Conservation (phyloP, 2,888 invertebrate species). For the Apocheima hispidaria region DNA sequence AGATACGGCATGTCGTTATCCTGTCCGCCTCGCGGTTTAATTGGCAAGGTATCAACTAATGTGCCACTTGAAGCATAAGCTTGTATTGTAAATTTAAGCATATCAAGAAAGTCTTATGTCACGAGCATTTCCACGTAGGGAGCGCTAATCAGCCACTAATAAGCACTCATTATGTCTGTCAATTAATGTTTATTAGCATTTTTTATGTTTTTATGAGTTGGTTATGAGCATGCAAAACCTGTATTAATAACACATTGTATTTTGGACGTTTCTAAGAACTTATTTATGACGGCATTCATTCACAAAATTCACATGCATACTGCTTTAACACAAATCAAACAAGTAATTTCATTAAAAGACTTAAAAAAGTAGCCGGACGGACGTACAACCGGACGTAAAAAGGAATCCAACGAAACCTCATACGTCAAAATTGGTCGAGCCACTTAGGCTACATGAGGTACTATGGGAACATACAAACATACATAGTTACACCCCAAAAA, state of each 20-base stretch:
- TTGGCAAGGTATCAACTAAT: constrained; percentile 64
- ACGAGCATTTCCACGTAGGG: constrained; percentile 17
- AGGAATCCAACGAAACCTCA: too few relatives aligned
- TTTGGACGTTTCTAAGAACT: constrained; percentile 1
- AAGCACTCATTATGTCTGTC: constrained; percentile 12
- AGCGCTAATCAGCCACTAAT: constrained; percentile 11
- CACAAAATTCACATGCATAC: constrained; percentile 11
- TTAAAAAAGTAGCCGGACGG: too few relatives aligned
- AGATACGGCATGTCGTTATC: constrained; percentile 60
- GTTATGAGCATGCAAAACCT: constrained; percentile 4
- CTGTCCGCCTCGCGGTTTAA: constrained; percentile 58
- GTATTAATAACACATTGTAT: constrained; percentile 7
- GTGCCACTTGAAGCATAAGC: constrained; percentile 41
- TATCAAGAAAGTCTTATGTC: constrained; percentile 23
- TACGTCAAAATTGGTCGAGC: too few relatives aligned
- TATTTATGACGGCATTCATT: constrained; percentile 16
- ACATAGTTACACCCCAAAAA: too few relatives aligned
- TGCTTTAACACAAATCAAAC: not conserved
- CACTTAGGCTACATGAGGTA: too few relatives aligned
- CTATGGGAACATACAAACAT: too few relatives aligned
- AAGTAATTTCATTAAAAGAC: too few relatives aligned
- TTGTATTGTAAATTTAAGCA: constrained; percentile 24
- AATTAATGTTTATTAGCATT: constrained; percentile 22
- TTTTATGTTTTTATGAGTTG: constrained; percentile 9
- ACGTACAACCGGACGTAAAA: too few relatives aligned